Conservation (phyloP, 2,888 invertebrate genomes). For the Tinea trinotella region DNA sequence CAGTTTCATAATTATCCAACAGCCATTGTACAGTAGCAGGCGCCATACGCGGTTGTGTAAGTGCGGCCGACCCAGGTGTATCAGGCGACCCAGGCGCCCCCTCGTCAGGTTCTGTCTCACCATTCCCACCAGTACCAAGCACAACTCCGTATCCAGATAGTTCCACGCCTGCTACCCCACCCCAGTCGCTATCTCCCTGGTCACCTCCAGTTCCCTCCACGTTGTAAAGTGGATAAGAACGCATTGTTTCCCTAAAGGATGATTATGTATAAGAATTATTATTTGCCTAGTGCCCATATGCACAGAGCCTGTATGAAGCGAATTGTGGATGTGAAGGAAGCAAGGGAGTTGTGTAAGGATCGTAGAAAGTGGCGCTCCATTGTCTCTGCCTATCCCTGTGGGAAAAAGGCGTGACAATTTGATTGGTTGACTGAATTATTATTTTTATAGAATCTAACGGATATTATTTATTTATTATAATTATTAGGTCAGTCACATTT, state of each 20-base stretch:
- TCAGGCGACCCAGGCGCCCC: slow-evolving; percentile 59
- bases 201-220: slow-evolving; percentile 35
- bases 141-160: slow-evolving; percentile 52
- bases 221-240: slow-evolving; percentile 73
- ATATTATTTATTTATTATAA: no score
- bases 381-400: no score
- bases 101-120: slow-evolving; percentile 71
- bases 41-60: slow-evolving; percentile 55
- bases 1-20: slow-evolving; percentile 97
- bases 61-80: slow-evolving; percentile 34
- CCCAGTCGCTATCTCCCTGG: slow-evolving; percentile 49
- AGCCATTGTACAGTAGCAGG: slow-evolving; percentile 96
- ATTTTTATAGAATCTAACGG: no score
- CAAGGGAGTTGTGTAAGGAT: no score
- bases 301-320: no score
- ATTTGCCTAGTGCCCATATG: no score
- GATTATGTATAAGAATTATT: no score
- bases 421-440: no score
- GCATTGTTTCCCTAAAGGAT: slow-evolving; percentile 77
- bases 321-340: no score
- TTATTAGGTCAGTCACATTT: no score
- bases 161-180: slow-evolving; percentile 40
- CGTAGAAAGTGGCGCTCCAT: no score
- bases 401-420: no score
- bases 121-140: slow-evolving; percentile 40